Conservation (phyloP, 2,797 vertebrate genomes). For the Australoheros facetus region DNA sequence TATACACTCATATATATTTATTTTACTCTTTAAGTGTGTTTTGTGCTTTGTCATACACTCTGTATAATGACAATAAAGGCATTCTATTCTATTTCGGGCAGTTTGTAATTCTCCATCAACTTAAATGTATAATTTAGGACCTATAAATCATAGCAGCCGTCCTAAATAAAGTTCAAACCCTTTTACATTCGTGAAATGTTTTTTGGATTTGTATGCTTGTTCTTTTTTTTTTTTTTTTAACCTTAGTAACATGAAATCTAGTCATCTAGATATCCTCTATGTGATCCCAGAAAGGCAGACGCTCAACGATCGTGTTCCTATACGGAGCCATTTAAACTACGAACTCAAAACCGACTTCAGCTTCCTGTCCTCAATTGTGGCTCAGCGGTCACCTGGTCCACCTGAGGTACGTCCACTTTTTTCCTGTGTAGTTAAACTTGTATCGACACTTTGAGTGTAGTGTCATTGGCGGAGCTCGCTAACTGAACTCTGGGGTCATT, state of each 20-base stretch:
- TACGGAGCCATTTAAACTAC: neutral
- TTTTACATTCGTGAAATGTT: neutral
- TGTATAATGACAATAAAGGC: no score
- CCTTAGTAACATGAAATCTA: neutral
- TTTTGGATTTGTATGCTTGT: neutral
- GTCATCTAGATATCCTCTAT: neutral
- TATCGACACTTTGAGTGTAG: neutral
- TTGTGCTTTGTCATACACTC: no score
- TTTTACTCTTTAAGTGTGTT: no score
- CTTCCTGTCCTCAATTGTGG: neutral
- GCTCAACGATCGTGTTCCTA: neutral
- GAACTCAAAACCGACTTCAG: neutral
- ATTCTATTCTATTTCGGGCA: no score
- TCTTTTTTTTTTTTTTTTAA: neutral
- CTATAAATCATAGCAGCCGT: neutral
- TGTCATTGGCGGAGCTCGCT: neutral
- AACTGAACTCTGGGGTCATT: neutral
- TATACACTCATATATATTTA: no score
- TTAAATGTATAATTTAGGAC: neutral
- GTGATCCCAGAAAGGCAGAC: neutral
- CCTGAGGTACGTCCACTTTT: conserved; percentile 17
- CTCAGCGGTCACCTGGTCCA: neutral
- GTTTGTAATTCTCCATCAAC: neutral
- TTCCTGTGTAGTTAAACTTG: neutral
- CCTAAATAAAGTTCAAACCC: neutral